Base-by-base conservation (phyloP, 92 coral and sea anemone genomes). In the Zoanthus solanderi region DNA sequence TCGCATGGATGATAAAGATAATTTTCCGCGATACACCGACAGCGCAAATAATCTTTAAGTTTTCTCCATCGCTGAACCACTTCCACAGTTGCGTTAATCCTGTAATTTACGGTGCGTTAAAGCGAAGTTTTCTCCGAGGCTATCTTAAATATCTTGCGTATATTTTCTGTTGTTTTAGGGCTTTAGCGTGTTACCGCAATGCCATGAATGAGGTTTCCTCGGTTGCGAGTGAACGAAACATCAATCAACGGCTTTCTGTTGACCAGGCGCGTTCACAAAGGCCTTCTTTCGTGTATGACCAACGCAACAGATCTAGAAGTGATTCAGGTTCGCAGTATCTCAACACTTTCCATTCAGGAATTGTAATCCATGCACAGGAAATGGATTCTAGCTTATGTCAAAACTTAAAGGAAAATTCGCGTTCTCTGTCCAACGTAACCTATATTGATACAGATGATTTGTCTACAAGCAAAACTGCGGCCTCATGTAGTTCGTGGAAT, bases 1-100 rank as follows among this genome's bases (percentile, higher is more conserved):
- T 81, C 31, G 85, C 85, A 7, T 81, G 85, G 85, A 81, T 81
- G 85, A 28, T 67, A 81, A 47, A 3, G 32, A 66, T 12, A 4
- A 81, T 81, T 28, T 81, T 81, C 18, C 18, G 46, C 4, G 61
- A 81, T 3, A 6, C 45, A 15, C 23, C 65, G 32, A 66, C 85
- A 44, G 85, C 75, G 17, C 37, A 3, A 31, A 18, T 11, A 46
- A 31, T 81, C 44, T 81, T 81, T 66, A 9, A 31, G 7, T 81
- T 81, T 8, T 81, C 85, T 17, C 61, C 46, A 44, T 47, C 85
- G 23, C 61, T 81, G 58, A 81, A 66, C 16, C 85, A 81, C 16
- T 66, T 81, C 44, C 75, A 81, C 47, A 81, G 75, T 16, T 81
- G 85, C n/a, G 74, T 81, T 6, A 81, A 81, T 16, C 85, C 85